Percentiles rank a stretch among this genome's conserved stretches.
Conservation (phyloP, 1,140 invertebrate genomes). For the Wiebesia pumilae region DNA sequence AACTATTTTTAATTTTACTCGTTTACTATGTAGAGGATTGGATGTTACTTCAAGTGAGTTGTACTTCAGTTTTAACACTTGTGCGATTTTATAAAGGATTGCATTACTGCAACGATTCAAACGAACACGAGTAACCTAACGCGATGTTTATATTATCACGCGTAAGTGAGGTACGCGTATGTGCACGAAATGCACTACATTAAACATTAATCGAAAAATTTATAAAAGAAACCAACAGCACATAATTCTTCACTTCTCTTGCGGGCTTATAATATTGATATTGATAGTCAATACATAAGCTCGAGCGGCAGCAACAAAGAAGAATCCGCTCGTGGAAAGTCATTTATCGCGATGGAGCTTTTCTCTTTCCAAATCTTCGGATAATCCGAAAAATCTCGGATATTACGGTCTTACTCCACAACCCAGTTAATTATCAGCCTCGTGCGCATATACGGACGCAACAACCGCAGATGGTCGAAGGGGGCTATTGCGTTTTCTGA, state of each 20-base stretch:
- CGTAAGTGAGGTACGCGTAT: too few relatives aligned
- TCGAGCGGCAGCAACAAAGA: background rate
- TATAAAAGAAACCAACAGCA: background rate
- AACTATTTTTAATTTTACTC: too few relatives aligned
- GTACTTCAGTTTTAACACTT: too few relatives aligned
- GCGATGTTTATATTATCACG: too few relatives aligned
- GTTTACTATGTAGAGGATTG: too few relatives aligned
- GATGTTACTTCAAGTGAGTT: too few relatives aligned
- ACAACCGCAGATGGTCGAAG: slow-evolving; percentile 19
- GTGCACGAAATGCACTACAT: background rate
- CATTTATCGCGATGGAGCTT: background rate
- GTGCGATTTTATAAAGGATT: too few relatives aligned
- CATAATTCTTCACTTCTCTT: background rate
- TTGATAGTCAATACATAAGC: slow-evolving; percentile 7
- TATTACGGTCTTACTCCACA: slow-evolving; percentile 8
- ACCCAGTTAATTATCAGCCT: slow-evolving; percentile 58
- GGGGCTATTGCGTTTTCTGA: slow-evolving; percentile 50
- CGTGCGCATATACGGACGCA: background rate
- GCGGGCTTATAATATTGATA: slow-evolving; percentile 21
- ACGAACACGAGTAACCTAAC: too few relatives aligned
- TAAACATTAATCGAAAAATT: background rate
- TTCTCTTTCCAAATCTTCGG: background rate
- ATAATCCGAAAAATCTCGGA: slow-evolving; percentile 19
- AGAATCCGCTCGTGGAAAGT: background rate
- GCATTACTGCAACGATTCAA: too few relatives aligned